A percentile compares a stretch with the other conserved stretches of the same genome.
These are phyloP conservation scores for Tonatia bakeri DNA, from an alignment of 2,113 vertebrate species.

Conservation along the genomic window DNA sequence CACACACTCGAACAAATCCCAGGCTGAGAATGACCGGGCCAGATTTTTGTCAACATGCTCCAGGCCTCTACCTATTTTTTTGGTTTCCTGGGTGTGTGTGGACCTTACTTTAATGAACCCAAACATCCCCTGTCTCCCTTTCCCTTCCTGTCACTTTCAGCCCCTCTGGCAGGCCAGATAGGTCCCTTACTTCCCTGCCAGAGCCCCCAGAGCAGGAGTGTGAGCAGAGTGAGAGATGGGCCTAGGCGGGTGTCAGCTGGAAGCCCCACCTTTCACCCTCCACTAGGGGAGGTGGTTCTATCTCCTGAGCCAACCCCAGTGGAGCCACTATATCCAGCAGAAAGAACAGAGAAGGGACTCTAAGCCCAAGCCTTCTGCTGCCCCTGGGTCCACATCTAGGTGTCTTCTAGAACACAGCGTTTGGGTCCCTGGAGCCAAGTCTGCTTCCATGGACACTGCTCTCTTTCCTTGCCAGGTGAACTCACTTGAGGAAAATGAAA, in stretches of 20 bases:
- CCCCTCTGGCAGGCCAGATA: not conserved
- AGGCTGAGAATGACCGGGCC: conserved; percentile 16
- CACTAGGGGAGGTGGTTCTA: not conserved
- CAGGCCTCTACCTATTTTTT: not conserved
- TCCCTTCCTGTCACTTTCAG: not conserved
- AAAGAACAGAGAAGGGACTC: not conserved
- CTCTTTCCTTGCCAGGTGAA: not conserved
- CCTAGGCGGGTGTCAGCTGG: not conserved
- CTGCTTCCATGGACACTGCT: not conserved
- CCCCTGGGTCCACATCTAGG: not conserved
- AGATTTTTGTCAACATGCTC: conserved; percentile 5
- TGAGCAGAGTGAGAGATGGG: not conserved
- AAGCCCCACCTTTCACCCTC: not conserved
- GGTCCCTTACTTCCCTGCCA: not conserved
- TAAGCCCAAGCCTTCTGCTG: not conserved
- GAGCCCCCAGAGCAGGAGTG: not conserved
- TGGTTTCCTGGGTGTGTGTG: conserved; percentile 1
- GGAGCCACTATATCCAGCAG: not conserved
- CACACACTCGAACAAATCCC: not conserved
- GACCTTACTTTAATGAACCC: not conserved
- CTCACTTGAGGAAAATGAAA: conserved; percentile 38
- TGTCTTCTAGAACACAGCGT: not conserved
- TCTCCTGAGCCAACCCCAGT: not conserved
- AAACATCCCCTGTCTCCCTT: not conserved
- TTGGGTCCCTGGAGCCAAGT: not conserved